Evolutionary conservation across 92 coral and sea anemone genomes (phyloP).

Genomic region (Porites rus): DNA sequence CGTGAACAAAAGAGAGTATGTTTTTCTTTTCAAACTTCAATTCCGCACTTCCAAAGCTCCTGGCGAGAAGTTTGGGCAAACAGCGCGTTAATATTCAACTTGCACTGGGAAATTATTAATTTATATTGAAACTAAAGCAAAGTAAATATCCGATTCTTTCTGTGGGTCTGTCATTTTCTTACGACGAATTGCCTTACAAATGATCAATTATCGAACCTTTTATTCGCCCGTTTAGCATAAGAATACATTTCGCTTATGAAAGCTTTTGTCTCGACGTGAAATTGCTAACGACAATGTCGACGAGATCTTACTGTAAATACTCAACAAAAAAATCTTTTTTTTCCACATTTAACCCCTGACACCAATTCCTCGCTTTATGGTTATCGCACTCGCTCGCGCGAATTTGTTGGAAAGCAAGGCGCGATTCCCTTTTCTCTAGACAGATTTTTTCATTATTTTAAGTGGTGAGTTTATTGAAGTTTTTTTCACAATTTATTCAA

Average conservation of each 20-base stretch:
- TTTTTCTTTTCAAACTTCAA: constrained; percentile 78
- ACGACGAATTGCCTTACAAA: constrained; percentile 97
- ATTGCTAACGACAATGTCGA: constrained; percentile 74
- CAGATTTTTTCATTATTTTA: constrained; percentile 55
- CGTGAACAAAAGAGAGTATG: constrained; percentile 74
- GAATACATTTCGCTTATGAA: constrained; percentile 88
- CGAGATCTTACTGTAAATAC: constrained; percentile 70
- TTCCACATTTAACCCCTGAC: constrained; percentile 39
- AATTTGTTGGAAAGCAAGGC: not conserved
- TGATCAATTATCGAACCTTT: constrained; percentile 98
- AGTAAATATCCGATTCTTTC: constrained; percentile 94
- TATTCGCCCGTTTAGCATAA: constrained; percentile 94
- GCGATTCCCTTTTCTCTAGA: constrained; percentile 23
- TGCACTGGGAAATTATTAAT: constrained; percentile 84
- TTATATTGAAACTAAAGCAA: constrained; percentile 84
- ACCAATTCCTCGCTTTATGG: not conserved
- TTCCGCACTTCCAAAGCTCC: constrained; percentile 53
- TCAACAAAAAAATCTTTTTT: constrained; percentile 58
- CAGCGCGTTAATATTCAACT: constrained; percentile 87
- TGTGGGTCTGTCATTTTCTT: constrained; percentile 84
- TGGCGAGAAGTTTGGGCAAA: constrained; percentile 60
- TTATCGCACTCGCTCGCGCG: constrained; percentile 3
- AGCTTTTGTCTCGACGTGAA: constrained; percentile 85
- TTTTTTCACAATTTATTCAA: constrained; percentile 79
- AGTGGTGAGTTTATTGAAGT: constrained; percentile 80